These are phyloP conservation scores for Myotis vivesi DNA, from an alignment of 2,797 vertebrate genomes.

Conservation along the genomic window DNA sequence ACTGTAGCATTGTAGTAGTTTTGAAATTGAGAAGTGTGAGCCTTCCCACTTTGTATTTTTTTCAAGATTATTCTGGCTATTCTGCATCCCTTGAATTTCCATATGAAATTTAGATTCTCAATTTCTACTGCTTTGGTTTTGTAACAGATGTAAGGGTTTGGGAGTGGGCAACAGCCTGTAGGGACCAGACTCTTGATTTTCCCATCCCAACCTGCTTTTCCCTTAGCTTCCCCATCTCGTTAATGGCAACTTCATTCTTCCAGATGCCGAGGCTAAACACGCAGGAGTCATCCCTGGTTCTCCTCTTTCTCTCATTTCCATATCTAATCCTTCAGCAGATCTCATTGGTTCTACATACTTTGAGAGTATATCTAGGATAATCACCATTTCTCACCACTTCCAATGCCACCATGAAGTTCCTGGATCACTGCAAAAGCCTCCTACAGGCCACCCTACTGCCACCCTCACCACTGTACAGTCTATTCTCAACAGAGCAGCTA, in stretches of 20 bases:
- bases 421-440: neutral
- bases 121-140: neutral
- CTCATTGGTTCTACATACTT: neutral
- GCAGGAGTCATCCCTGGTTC: neutral
- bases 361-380: neutral
- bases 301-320: neutral
- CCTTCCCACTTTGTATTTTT: neutral
- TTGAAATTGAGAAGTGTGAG: neutral
- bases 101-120: neutral
- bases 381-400: neutral
- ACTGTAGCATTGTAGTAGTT: neutral
- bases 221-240: neutral
- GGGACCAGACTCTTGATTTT: neutral
- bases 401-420: neutral
- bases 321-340: neutral
- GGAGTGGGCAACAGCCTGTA: neutral
- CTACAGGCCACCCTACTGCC: neutral
- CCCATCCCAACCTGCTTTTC: neutral
- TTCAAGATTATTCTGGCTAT: neutral
- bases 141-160: neutral
- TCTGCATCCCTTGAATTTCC: neutral
- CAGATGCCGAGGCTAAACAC: neutral
- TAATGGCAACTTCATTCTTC: neutral
- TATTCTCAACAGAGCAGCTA: neutral
- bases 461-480: neutral